These are phyloP conservation scores for Oscheius sp. DNA, from an alignment of 2,888 invertebrate species.

Conservation along the genomic window DNA sequence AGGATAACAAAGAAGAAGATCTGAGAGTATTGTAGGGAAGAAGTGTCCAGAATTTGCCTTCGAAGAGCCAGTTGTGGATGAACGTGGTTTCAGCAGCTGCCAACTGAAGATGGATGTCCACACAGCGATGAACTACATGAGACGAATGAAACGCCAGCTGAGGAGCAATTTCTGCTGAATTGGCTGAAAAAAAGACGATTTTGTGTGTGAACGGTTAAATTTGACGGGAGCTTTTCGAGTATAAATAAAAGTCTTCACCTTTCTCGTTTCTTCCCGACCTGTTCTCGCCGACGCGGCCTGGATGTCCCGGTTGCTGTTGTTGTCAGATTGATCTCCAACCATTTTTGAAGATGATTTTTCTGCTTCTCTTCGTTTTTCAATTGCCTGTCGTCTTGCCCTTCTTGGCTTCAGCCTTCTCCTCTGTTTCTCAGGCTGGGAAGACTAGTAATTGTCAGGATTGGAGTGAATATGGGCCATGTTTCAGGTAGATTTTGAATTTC, in stretches of 20 bases:
- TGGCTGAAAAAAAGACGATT: neutral
- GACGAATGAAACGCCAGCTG: conserved; percentile 54
- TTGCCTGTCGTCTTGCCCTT: conserved; percentile 46
- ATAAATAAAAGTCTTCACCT: conserved; percentile 2
- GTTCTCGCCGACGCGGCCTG: neutral
- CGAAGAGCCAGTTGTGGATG: conserved; percentile 54
- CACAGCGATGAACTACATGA: conserved; percentile 48
- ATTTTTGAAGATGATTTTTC: conserved; percentile 5
- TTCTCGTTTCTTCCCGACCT: conserved; percentile 9
- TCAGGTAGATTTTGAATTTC: conserved; percentile 42
- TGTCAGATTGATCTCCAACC: neutral
- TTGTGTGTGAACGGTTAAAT: neutral
- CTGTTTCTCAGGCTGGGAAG: conserved; percentile 58
- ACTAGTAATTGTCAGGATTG: conserved; percentile 63
- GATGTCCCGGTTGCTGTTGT: neutral
- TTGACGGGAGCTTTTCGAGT: neutral
- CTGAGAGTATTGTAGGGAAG: conserved; percentile 52
- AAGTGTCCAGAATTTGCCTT: conserved; percentile 60
- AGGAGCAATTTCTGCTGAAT: conserved; percentile 56
- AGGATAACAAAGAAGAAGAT: no score
- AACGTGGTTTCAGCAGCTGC: conserved; percentile 54
- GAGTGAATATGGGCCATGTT: conserved; percentile 64
- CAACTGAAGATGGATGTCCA: conserved; percentile 51
- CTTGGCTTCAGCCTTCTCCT: conserved; percentile 63
- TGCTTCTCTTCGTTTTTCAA: neutral